Conservation (phyloP, 2,797 vertebrate genomes). For the Karalla daura region DNA sequence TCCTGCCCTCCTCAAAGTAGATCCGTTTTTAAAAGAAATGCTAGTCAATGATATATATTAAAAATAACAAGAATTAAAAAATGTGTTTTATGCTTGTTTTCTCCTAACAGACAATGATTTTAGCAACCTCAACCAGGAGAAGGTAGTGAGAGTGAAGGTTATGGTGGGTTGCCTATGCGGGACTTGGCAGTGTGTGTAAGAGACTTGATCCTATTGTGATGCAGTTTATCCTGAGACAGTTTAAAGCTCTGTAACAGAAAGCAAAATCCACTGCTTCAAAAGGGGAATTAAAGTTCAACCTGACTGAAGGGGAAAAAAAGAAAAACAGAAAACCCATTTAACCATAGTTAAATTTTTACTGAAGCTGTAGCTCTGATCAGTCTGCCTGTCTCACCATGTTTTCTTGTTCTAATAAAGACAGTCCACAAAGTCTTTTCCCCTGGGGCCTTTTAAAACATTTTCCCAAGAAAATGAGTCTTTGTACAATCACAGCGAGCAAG, state of each 20-base stretch:
- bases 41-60: too few relatives aligned
- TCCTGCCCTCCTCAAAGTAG: too few relatives aligned
- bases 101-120: neutral
- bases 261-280: constrained; percentile 6
- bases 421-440: constrained; percentile 38
- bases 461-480: constrained; percentile 73
- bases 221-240: neutral
- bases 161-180: neutral
- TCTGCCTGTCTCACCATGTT: constrained; percentile 33
- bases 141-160: neutral
- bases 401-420: constrained; percentile 56
- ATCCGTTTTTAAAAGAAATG: too few relatives aligned
- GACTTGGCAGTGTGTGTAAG: neutral
- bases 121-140: too few relatives aligned
- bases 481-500: constrained; percentile 69
- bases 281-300: constrained; percentile 33
- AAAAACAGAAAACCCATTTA: constrained; percentile 22
- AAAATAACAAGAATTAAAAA: too few relatives aligned
- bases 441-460: constrained; percentile 64
- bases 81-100: too few relatives aligned
- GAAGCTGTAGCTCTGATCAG: constrained; percentile 8
- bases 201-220: neutral
- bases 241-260: neutral
- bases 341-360: constrained; percentile 33
- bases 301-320: constrained; percentile 5